phyloP scores from a whole-genome alignment of 2,797 vertebrate species.

The Gephyroberyx darwinii region DNA sequence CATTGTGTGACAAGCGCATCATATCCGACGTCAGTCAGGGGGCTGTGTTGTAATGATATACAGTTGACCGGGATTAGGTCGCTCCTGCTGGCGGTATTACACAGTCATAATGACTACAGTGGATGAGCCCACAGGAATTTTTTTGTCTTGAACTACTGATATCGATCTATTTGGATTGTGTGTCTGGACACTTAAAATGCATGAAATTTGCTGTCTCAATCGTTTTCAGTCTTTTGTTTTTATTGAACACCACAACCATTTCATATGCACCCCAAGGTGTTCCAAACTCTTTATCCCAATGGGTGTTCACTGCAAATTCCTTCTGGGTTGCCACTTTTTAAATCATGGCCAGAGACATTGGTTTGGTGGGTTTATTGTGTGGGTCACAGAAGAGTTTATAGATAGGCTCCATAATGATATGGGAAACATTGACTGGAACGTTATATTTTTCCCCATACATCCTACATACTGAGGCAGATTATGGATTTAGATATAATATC shows the following conservation, averaged over 20 bases:
- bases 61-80: conserved; percentile 32
- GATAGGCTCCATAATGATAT: conserved; percentile 23
- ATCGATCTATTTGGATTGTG: conserved; percentile 12
- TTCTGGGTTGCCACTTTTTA: conserved; percentile 44
- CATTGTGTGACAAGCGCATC: conserved; percentile 53
- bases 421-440: background rate
- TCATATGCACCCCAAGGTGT: conserved; percentile 22
- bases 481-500: background rate
- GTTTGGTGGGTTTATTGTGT: conserved; percentile 41
- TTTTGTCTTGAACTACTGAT: conserved; percentile 28
- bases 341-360: conserved; percentile 36
- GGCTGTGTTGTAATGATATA: conserved; percentile 44
- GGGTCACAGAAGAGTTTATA: conserved; percentile 44
- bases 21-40: conserved; percentile 53
- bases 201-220: conserved; percentile 35
- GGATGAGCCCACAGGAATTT: conserved; percentile 25
- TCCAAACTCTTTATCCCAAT: conserved; percentile 33
- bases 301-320: conserved; percentile 50
- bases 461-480: background rate
- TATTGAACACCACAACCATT: conserved; percentile 25
- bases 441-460: conserved; percentile 2
- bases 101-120: conserved; percentile 54
- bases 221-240: conserved; percentile 41
- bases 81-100: conserved; percentile 41
- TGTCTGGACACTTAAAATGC: conserved; percentile 8